Conservation (phyloP, 2,888 invertebrate genomes). For the Aethes cnicana region DNA sequence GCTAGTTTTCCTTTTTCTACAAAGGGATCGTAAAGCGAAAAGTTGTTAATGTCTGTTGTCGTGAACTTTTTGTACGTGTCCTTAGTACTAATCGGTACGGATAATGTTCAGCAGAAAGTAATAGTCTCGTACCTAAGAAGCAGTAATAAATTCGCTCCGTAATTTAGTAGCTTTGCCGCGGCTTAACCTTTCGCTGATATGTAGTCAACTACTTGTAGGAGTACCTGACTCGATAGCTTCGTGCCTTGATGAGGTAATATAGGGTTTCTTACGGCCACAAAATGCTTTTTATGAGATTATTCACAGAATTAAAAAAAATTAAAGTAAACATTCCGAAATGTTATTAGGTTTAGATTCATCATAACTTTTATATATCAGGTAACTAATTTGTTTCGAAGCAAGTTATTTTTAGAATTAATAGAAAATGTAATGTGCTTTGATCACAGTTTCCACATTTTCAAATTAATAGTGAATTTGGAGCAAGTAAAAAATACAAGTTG, state of each 20-base stretch:
- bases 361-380: background rate
- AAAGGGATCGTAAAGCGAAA: constrained; percentile 24
- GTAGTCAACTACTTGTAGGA: background rate
- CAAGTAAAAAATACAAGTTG: too few species aligned
- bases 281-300: too few species aligned
- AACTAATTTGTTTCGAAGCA: background rate
- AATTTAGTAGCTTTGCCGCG: constrained; percentile 32
- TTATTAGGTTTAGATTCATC: too few species aligned
- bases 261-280: too few species aligned
- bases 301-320: too few species aligned
- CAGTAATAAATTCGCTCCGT: constrained; percentile 22
- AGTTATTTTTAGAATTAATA: too few species aligned
- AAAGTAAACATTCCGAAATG: too few species aligned
- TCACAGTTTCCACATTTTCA: too few species aligned
- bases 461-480: too few species aligned
- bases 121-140: constrained; percentile 30
- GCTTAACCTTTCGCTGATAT: constrained; percentile 13
- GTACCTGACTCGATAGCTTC: background rate
- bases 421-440: too few species aligned
- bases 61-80: constrained; percentile 45
- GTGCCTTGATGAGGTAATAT: background rate
- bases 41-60: constrained; percentile 43
- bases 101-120: constrained; percentile 33
- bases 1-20: constrained; percentile 12
- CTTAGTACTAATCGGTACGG: constrained; percentile 39